Evolutionary conservation across 2,113 vertebrate genomes (phyloP), one percentile per base, ranked within the genome.

Genomic region (Ceyx melanurus): DNA sequence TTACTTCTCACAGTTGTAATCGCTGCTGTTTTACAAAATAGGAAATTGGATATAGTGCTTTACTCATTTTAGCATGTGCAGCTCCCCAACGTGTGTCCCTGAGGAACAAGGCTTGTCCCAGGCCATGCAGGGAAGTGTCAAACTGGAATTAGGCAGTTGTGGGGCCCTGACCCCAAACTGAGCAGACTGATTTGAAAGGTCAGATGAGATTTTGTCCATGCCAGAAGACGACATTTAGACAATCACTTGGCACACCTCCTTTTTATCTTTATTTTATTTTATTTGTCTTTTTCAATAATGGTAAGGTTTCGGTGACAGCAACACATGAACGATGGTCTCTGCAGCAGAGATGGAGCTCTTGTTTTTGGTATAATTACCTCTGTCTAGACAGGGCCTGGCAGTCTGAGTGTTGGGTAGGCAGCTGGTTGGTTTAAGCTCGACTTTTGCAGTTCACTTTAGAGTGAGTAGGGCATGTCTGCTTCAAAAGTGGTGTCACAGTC

Each of bases 371-470:
- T 70, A 57, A 84, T 78, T 62, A 58, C 74, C 33, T 83, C 54
- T 0, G 54, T 87, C 92, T 93, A 86, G 50, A 91, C 94, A 80
- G 87, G 58, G 40, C 83, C 80, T 29, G 67, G 53, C 62, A 57
- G 20, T 72, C 77, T 83, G 81, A 19, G 21, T 42, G n/a, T 42
- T 80, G 82, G 88, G 60, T 15, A 73, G 70, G 85, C 60, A 87
- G 85, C 68, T 70, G 77, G 35, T 65, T 84, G 65, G 56, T 78
- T 81, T 84, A 70, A 74, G 42, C n/a, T 62, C 21, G 60, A 66
- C 35, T 83, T 80, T 2, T 13, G 9, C 48, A 65, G 83, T 77
- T 89, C 64, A 40, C 70, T 86, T 86, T 43, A 31, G 60, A 70
- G 17, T 23, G 56, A 48, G 29, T 65, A 83, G 83, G 82, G 74